Base-by-base conservation (phyloP, 1,140 invertebrate genomes). In the Drosophila kohkoa region DNA sequence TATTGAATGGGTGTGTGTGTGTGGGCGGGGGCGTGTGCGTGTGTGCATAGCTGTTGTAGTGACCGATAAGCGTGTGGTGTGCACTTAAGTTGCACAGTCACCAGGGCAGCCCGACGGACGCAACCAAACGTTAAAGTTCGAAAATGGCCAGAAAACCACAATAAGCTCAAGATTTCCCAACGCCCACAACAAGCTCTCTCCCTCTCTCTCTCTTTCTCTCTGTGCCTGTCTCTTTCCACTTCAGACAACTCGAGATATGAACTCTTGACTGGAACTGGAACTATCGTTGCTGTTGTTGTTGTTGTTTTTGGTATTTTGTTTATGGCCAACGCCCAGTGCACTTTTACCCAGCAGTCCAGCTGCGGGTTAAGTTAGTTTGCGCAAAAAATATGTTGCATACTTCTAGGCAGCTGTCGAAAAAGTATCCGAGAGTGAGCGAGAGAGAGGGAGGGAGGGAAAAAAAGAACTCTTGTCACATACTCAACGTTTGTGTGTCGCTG, bases 61-160 rank as follows among this genome's bases (percentile, higher is more conserved):
- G 83, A 89, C 83, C 83, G 85, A 87, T 87, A 87, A 88, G 83
- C 80, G 77, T 88, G 83, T 79, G 69, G 72, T 70, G 77, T 88
- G 83, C 83, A 89, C 83, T 87, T 83, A 83, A 89, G 85, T 88
- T 89, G 88, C 62, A 75, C 43, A 70, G 51, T 63, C 51, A 49
- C 38, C 63, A 59, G 30, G 35, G 48, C 48, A 54, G 64, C 46
- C 68, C 68, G 58, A 63, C 62, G 71, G 58, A 63, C 62, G 41
- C 45, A 20, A 48, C 15, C 35, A 64, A 75, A 77, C 77, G 68
- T 60, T 65, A 72, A 88, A 88, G 77, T 88, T 88, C 74, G 77
- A 71, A 83, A 87, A 82, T 89, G 66, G 83, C 54, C 80, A 79
- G 73, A 67, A 80, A 81, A 75, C 80, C 77, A 88, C 85, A 83